These are phyloP conservation scores for Stichodactyla mertensii DNA, from an alignment of 64 coral and sea anemone genomes.

Conservation along the genomic window DNA sequence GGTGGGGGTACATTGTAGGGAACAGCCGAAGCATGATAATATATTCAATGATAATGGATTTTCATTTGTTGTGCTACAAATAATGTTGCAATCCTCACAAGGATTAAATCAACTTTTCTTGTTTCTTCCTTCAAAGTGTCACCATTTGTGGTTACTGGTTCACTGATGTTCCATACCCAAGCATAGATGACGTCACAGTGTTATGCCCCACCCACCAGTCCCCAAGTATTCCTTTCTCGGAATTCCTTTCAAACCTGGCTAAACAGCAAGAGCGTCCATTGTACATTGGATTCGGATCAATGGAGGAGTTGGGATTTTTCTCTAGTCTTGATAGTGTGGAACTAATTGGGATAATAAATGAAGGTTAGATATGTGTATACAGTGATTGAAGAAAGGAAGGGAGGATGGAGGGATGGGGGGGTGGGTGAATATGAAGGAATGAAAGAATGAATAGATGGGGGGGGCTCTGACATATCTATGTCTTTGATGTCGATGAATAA, in stretches of 20 bases:
- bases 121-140: constrained; percentile 1
- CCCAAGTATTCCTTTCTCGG: not conserved
- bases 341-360: constrained; percentile 70
- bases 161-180: constrained; percentile 52
- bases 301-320: constrained; percentile 91
- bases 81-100: too few relatives aligned
- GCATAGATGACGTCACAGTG: constrained; percentile 53
- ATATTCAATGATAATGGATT: too few relatives aligned
- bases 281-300: constrained; percentile 88
- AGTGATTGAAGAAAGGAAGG: not conserved
- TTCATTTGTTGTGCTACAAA: too few relatives aligned
- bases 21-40: too few relatives aligned
- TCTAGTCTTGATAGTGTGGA: constrained; percentile 79
- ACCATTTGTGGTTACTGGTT: constrained; percentile 77
- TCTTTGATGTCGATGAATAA: too few relatives aligned
- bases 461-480: too few relatives aligned
- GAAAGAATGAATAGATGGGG: not conserved
- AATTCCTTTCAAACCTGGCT: constrained; percentile 16
- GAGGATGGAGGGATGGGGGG: not conserved
- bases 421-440: too few relatives aligned
- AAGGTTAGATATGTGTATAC: constrained; percentile 37
- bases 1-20: too few relatives aligned
- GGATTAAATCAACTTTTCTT: too few relatives aligned
- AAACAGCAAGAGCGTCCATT: constrained; percentile 46
- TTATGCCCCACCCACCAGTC: constrained; percentile 33